A percentile compares a stretch with the other conserved stretches of the same genome.
phyloP scores from a whole-genome alignment of 2,113 vertebrate genomes.

The Climacteris rufus region DNA sequence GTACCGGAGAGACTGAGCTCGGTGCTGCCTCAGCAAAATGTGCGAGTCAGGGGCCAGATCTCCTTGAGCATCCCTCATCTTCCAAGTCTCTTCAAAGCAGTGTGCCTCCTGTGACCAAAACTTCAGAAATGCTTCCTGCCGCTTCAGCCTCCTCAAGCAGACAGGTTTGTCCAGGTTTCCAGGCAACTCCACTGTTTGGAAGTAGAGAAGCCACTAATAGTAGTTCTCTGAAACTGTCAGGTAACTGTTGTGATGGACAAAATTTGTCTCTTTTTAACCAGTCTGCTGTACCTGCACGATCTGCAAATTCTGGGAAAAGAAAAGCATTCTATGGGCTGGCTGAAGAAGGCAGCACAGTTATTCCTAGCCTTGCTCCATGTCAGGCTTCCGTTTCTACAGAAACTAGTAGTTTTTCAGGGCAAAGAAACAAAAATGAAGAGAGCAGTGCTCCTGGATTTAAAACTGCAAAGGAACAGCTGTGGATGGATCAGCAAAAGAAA shows the following conservation, averaged over 20 bases:
- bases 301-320: constrained; percentile 41
- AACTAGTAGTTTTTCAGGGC: not conserved
- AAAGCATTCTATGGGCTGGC: constrained; percentile 35
- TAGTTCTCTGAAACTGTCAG: not conserved
- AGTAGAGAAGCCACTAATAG: not conserved
- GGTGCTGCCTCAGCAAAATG: constrained; percentile 9
- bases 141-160: not conserved
- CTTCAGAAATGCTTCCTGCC: not conserved
- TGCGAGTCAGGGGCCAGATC: not conserved
- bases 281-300: not conserved
- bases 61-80: not conserved
- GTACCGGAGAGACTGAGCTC: not conserved
- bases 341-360: constrained; percentile 16
- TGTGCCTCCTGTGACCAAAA: not conserved
- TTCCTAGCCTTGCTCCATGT: not conserved
- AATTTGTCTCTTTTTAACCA: not conserved
- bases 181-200: constrained; percentile 45
- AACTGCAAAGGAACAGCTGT: constrained; percentile 87
- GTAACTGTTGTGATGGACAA: not conserved
- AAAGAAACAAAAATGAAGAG: constrained; percentile 56
- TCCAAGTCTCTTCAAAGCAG: not conserved
- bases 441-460: constrained; percentile 75
- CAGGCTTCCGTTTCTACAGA: constrained; percentile 18
- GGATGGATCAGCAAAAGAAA: constrained; percentile 87
- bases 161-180: not conserved